Percentiles rank a stretch among this genome's conserved stretches.
Evolutionary conservation across 2,113 vertebrate genomes (phyloP).

Genomic region (Peromyscus polionotus): DNA sequence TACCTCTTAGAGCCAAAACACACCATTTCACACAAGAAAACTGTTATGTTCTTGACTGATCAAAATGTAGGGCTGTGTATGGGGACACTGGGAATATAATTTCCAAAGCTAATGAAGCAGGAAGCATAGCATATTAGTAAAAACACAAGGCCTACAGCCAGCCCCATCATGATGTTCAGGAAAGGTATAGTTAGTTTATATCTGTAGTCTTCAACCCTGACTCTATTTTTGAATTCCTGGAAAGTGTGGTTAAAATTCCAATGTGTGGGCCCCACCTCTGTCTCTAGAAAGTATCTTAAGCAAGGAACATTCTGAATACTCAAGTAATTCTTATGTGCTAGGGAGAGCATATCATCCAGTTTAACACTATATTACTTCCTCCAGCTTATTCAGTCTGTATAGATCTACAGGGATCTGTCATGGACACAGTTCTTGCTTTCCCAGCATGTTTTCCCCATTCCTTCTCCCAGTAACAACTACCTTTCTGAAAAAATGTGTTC

Average conservation of each 20-base stretch:
- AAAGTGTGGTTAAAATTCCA: slow-evolving; percentile 17
- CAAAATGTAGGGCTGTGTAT: slow-evolving; percentile 45
- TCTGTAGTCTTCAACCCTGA: neutral
- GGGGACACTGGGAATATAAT: neutral
- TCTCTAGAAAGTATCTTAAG: slow-evolving; percentile 5
- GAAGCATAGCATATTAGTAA: neutral
- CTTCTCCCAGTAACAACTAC: slow-evolving; percentile 24
- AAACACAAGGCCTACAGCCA: neutral
- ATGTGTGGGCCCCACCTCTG: neutral
- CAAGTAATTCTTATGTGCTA: neutral
- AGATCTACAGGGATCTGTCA: neutral
- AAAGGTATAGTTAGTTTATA: slow-evolving; percentile 38
- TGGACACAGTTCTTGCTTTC: neutral
- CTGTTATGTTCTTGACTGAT: neutral
- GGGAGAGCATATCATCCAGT: neutral
- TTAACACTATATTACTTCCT: neutral
- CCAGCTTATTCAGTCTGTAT: neutral
- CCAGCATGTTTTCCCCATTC: neutral
- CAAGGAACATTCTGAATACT: slow-evolving; percentile 8
- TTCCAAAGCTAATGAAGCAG: slow-evolving; percentile 60
- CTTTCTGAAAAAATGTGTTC: slow-evolving; percentile 26
- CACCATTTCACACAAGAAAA: slow-evolving; percentile 58
- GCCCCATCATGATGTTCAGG: neutral
- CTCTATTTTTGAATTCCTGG: neutral
- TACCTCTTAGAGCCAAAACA: slow-evolving; percentile 55